phyloP scores from a whole-genome alignment of 2,797 vertebrate genomes.

The Hippoglossus hippoglossus region DNA sequence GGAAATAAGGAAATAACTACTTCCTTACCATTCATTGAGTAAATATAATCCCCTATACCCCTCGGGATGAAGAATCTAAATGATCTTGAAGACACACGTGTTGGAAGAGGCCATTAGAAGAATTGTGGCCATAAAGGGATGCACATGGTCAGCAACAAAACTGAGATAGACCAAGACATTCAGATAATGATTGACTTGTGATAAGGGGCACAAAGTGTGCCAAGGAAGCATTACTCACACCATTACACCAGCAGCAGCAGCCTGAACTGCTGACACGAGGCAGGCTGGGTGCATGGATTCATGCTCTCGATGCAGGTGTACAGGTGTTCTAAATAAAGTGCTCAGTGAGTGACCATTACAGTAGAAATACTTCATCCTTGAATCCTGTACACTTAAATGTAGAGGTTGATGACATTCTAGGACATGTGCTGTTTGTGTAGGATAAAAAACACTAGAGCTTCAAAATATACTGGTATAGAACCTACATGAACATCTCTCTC shows the following conservation, averaged over 20 bases:
- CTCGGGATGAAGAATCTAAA: background rate
- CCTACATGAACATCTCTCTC: background rate
- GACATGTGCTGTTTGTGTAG: background rate
- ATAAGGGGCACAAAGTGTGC: background rate
- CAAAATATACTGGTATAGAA: constrained; percentile 2
- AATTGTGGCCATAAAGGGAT: background rate
- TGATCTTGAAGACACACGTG: background rate
- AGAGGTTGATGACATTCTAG: background rate
- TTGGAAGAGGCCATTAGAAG: background rate
- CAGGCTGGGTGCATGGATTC: background rate
- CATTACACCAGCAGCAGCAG: background rate
- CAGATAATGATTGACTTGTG: background rate
- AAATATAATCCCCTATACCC: background rate
- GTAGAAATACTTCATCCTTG: background rate
- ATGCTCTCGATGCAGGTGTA: background rate
- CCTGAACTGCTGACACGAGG: background rate
- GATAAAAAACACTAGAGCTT: background rate
- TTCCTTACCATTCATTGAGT: background rate
- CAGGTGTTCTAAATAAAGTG: constrained; percentile 1
- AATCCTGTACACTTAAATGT: background rate
- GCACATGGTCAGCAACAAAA: background rate
- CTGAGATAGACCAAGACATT: background rate
- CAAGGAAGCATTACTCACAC: background rate
- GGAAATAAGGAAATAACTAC: constrained; percentile 1
- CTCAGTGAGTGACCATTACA: background rate